A percentile compares a stretch with the other conserved stretches of the same genome.
Conservation (phyloP, 1,140 invertebrate species). For the Bombus superbus region DNA sequence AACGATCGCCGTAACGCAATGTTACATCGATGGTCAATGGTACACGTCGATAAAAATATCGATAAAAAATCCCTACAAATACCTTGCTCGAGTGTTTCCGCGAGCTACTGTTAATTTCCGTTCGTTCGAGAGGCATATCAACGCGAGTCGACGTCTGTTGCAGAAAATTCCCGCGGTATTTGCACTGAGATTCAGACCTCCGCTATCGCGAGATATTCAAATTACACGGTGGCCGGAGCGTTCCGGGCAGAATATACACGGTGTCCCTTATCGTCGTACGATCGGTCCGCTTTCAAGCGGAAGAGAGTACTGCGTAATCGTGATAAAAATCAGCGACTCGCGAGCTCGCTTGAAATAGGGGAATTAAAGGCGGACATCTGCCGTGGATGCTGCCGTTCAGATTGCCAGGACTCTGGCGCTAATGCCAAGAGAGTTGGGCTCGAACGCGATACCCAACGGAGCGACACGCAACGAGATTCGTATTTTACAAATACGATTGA, state of each 20-base stretch:
- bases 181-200: conserved; percentile 24
- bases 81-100: background rate
- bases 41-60: too few relatives aligned
- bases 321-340: conserved; percentile 7
- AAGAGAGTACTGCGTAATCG: background rate
- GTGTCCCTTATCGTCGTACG: conserved; percentile 11
- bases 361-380: background rate
- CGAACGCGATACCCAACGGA: too few relatives aligned
- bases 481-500: too few relatives aligned
- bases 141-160: background rate
- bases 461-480: too few relatives aligned
- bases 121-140: background rate
- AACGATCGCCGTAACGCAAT: too few relatives aligned
- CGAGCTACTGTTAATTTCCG: background rate
- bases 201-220: conserved; percentile 8
- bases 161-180: conserved; percentile 7
- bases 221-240: background rate
- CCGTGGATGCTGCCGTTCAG: background rate
- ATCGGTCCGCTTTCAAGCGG: background rate
- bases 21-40: too few relatives aligned
- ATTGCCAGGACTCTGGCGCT: background rate
- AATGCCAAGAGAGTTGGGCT: background rate
- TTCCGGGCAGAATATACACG: background rate
- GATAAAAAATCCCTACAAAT: too few relatives aligned
- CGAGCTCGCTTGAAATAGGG: background rate